These are phyloP conservation scores for Aurelia coerulea DNA, from an alignment of 30 jellyfish, hydroid and myxozoan species.

Conservation along the genomic window DNA sequence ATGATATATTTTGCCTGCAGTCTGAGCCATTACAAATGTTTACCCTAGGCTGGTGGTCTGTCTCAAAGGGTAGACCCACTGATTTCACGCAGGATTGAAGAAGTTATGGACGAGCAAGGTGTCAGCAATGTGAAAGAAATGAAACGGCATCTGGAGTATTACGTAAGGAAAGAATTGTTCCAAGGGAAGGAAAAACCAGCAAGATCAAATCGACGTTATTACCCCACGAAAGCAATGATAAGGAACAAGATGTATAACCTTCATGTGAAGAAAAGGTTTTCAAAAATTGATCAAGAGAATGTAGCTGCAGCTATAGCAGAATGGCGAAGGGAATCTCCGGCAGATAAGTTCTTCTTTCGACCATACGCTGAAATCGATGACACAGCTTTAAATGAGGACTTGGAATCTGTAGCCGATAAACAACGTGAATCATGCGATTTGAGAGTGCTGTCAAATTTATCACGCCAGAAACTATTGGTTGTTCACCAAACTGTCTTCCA, in stretches of 20 bases:
- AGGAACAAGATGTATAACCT: slow-evolving; percentile 6
- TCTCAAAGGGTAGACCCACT: slow-evolving; percentile 15
- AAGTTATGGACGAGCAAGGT: slow-evolving; percentile 7
- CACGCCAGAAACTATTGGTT: slow-evolving; percentile 37
- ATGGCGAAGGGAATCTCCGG: neutral
- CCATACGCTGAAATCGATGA: slow-evolving; percentile 1
- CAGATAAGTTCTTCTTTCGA: slow-evolving; percentile 20
- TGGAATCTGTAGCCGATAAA: too few relatives aligned
- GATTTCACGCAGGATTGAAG: slow-evolving; percentile 2
- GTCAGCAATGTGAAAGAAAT: neutral
- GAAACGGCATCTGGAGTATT: neutral
- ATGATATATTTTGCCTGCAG: too few relatives aligned
- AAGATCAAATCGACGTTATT: neutral
- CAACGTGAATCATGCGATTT: neutral
- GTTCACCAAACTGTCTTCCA: slow-evolving; percentile 74
- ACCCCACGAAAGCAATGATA: neutral
- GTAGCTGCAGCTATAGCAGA: neutral
- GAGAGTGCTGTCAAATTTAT: neutral
- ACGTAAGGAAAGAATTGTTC: slow-evolving; percentile 3
- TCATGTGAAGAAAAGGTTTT: neutral
- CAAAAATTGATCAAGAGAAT: slow-evolving; percentile 13
- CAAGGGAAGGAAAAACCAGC: neutral
- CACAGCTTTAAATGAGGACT: neutral
- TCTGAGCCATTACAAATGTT: too few relatives aligned
- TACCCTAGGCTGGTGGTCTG: too few relatives aligned